Evolutionary conservation across 2,888 invertebrate species (phyloP).

Genomic region (Dione vanillae): DNA sequence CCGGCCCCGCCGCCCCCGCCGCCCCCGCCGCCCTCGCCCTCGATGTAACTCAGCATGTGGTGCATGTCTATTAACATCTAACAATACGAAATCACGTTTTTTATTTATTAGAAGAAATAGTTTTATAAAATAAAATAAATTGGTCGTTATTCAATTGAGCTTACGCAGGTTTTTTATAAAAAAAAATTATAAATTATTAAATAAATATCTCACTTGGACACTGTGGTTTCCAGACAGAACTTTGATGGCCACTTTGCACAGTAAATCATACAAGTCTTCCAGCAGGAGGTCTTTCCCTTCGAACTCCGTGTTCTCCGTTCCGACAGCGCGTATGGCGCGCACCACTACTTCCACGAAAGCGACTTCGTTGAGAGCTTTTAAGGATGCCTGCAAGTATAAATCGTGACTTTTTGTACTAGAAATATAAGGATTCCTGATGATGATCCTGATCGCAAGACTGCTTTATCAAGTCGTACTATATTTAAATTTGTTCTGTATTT

Average conservation of each 20-base stretch:
- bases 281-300: constrained; percentile 67
- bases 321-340: constrained; percentile 62
- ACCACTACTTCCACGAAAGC: constrained; percentile 67
- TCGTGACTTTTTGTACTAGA: too few species aligned
- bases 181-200: too few species aligned
- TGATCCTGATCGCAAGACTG: too few species aligned
- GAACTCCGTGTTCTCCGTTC: constrained; percentile 54
- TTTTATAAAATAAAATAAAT: too few species aligned
- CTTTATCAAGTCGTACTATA: too few species aligned
- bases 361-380: constrained; percentile 67
- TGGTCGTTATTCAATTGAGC: too few species aligned
- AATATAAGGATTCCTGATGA: too few species aligned
- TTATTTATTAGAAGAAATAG: too few species aligned
- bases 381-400: constrained; percentile 4
- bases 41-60: constrained; percentile 82
- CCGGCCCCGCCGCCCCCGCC: constrained; percentile 61
- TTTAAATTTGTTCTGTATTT: too few species aligned
- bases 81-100: not conserved
- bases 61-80: constrained; percentile 84
- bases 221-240: constrained; percentile 61
- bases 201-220: constrained; percentile 61
- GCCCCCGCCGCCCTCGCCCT: constrained; percentile 48
- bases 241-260: constrained; percentile 63
- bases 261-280: constrained; percentile 65
- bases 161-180: too few species aligned